Evolutionary conservation across 2,797 vertebrate genomes (phyloP).

Genomic region (Coregonus suidteri): DNA sequence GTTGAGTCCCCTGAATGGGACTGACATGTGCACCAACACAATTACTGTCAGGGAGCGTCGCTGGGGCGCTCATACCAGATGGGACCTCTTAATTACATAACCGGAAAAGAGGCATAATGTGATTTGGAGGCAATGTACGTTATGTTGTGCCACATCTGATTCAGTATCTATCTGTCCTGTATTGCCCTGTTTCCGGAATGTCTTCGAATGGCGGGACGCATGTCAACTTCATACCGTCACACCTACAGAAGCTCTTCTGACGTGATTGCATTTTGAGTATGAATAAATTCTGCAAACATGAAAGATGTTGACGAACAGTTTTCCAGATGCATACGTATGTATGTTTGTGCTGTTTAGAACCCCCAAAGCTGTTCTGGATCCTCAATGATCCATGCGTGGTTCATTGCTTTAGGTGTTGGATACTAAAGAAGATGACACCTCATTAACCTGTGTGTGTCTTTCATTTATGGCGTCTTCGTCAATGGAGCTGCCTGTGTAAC

Average conservation of each 20-base stretch:
- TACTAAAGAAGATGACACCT: slow-evolving; percentile 22
- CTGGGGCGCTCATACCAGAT: slow-evolving; percentile 43
- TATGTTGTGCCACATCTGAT: slow-evolving; percentile 15
- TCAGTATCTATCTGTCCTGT: neutral
- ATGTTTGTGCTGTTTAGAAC: neutral
- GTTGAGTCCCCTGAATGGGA: slow-evolving; percentile 26
- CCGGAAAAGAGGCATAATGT: slow-evolving; percentile 31
- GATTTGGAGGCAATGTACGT: slow-evolving; percentile 30
- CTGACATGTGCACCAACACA: slow-evolving; percentile 41
- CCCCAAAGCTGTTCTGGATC: neutral
- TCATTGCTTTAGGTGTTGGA: neutral
- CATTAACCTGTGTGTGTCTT: slow-evolving; percentile 32
- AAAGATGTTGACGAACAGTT: neutral
- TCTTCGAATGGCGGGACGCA: neutral
- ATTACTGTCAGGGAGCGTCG: slow-evolving; percentile 53
- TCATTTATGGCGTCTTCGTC: slow-evolving; percentile 3
- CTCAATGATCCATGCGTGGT: neutral
- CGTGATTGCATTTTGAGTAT: neutral
- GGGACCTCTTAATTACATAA: slow-evolving; percentile 57
- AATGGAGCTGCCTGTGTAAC: slow-evolving; percentile 28
- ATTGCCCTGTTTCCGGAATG: neutral
- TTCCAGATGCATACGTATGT: neutral
- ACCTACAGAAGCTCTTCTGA: neutral
- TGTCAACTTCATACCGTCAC: neutral
- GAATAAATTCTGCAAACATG: neutral